phyloP scores from a whole-genome alignment of 2,797 vertebrate genomes.

The Acestrorhynchus altus region DNA sequence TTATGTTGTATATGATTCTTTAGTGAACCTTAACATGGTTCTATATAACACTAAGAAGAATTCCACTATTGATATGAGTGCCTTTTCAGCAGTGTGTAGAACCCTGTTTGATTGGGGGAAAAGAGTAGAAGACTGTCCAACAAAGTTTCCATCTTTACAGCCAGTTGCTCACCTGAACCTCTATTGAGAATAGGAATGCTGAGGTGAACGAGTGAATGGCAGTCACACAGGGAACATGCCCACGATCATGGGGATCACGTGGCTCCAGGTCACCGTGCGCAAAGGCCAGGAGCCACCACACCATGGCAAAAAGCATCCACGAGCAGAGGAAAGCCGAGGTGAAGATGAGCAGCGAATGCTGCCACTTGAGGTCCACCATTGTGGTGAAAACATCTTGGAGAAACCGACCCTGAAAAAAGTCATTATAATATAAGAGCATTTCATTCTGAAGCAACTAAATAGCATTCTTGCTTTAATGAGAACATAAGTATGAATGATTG shows the following conservation, averaged over 20 bases:
- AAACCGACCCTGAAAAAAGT: constrained; percentile 76
- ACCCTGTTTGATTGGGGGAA: too few species aligned
- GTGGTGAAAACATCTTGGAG: constrained; percentile 88
- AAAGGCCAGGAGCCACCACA: constrained; percentile 87
- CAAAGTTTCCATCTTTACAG: neutral
- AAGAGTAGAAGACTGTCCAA: neutral
- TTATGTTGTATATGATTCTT: too few species aligned
- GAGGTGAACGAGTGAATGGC: constrained; percentile 92
- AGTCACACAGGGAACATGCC: constrained; percentile 77
- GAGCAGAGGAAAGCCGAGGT: constrained; percentile 85
- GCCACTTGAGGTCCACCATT: constrained; percentile 88
- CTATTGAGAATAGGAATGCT: constrained; percentile 97
- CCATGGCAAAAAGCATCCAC: constrained; percentile 87
- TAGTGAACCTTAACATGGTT: too few species aligned
- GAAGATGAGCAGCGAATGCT: constrained; percentile 85
- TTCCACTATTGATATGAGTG: too few species aligned
- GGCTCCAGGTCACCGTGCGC: constrained; percentile 84
- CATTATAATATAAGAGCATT: neutral
- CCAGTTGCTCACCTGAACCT: constrained; percentile 83
- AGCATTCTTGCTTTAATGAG: neutral
- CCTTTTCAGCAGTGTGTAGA: too few species aligned
- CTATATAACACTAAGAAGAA: too few species aligned
- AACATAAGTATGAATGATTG: neutral
- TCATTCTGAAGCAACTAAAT: neutral
- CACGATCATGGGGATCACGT: constrained; percentile 64